A percentile compares a stretch with the other conserved stretches of the same genome.
Evolutionary conservation across 1,140 invertebrate species (phyloP).

Genomic region (Leguminivora glycinivorella): DNA sequence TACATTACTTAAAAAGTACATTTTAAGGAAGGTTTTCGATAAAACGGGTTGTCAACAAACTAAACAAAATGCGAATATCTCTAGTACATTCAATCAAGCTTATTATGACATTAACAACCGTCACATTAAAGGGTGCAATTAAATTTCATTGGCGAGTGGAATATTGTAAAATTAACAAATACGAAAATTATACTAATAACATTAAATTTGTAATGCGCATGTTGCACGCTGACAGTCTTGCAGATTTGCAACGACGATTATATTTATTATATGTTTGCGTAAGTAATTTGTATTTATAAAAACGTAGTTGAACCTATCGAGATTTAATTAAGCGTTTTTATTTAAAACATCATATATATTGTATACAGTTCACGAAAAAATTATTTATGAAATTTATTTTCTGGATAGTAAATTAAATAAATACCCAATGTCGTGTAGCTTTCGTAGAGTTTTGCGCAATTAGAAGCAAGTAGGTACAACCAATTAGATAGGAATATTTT

Average conservation of each 20-base stretch:
- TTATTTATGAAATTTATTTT: no score
- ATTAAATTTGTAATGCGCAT: conserved; percentile 13
- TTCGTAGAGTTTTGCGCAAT: no score
- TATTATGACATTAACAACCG: conserved; percentile 20
- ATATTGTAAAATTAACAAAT: conserved; percentile 27
- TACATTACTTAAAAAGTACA: no score
- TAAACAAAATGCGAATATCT: background rate
- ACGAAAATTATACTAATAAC: conserved; percentile 28
- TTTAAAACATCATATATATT: no score
- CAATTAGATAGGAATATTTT: no score
- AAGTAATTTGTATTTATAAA: conserved; percentile 16
- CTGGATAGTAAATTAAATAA: no score
- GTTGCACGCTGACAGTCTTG: conserved; percentile 9
- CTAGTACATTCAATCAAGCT: background rate
- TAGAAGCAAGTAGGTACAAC: no score
- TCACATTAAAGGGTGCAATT: conserved; percentile 27
- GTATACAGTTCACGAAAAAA: no score
- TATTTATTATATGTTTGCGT: conserved; percentile 11
- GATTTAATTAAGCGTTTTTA: no score
- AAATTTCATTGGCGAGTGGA: conserved; percentile 21
- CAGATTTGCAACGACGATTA: conserved; percentile 19
- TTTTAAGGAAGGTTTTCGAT: no score
- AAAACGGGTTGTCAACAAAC: background rate
- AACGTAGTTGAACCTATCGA: background rate
- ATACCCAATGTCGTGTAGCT: no score